Conservation (phyloP, 2,888 invertebrate genomes). For the Norana najaformis region DNA sequence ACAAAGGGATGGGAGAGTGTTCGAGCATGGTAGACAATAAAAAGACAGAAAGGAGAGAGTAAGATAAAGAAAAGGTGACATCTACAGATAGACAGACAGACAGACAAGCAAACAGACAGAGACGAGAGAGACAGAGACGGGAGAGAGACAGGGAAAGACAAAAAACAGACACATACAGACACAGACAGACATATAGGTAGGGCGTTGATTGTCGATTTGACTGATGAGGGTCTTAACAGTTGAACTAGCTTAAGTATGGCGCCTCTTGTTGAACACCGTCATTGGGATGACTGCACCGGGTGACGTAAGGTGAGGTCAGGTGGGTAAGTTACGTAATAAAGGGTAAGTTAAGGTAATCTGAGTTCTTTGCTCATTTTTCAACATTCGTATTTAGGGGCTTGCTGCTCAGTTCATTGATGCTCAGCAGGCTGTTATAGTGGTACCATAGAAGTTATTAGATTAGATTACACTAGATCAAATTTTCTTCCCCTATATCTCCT, state of each 20-base stretch:
- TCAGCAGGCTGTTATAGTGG: no score
- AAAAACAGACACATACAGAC: not conserved
- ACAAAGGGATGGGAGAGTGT: no score
- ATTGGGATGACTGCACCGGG: conserved; percentile 13
- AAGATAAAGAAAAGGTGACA: no score
- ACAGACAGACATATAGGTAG: not conserved
- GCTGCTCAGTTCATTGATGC: not conserved
- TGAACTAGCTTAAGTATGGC: not conserved
- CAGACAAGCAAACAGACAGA: not conserved
- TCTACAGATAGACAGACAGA: not conserved
- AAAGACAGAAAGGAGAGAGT: no score
- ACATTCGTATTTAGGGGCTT: not conserved
- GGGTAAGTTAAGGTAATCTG: not conserved
- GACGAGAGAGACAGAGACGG: no score
- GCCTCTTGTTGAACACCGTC: not conserved
- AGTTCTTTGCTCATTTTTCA: not conserved
- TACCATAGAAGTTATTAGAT: not conserved
- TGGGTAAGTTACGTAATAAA: not conserved
- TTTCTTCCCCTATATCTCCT: not conserved
- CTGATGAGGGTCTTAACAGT: not conserved
- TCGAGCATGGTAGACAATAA: no score
- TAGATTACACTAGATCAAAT: not conserved
- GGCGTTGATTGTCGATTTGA: not conserved
- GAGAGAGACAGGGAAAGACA: not conserved
- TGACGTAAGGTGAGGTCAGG: not conserved